Evolutionary conservation across 2,888 invertebrate species (phyloP).

Genomic region (Nudaria mundana): DNA sequence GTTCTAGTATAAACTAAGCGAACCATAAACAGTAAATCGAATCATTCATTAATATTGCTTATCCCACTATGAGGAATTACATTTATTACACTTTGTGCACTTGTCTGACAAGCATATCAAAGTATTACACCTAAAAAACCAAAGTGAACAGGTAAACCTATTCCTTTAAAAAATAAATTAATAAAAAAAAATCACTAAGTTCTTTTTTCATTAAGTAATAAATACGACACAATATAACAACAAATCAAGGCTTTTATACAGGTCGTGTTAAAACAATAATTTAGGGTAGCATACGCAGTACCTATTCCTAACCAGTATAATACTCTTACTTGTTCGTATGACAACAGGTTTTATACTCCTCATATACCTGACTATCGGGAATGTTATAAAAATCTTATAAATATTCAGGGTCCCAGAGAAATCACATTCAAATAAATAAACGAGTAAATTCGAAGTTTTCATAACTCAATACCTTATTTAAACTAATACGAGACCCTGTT

Average conservation of each 20-base stretch:
- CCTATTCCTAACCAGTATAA: constrained; percentile 8
- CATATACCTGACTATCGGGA: constrained; percentile 19
- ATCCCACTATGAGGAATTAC: constrained; percentile 55
- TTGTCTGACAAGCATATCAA: constrained; percentile 76
- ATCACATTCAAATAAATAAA: constrained; percentile 10
- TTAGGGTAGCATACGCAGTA: constrained; percentile 26
- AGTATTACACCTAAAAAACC: constrained; percentile 48
- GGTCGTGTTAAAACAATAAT: constrained; percentile 35
- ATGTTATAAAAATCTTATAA: constrained; percentile 24
- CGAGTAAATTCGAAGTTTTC: constrained; percentile 6
- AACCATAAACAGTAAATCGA: constrained; percentile 25
- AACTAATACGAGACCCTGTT: constrained; percentile 25
- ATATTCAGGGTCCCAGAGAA: constrained; percentile 25
- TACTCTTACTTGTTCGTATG: constrained; percentile 12
- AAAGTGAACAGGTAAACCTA: constrained; percentile 48
- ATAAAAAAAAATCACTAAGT: constrained; percentile 63
- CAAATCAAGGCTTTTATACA: constrained; percentile 52
- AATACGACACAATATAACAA: constrained; percentile 68
- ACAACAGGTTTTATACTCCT: constrained; percentile 16
- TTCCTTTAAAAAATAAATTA: constrained; percentile 73
- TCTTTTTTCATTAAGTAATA: constrained; percentile 58
- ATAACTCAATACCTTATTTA: constrained; percentile 16
- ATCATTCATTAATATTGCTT: constrained; percentile 49
- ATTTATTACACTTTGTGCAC: constrained; percentile 61
- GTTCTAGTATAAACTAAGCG: constrained; percentile 21